Base-by-base conservation (phyloP, 2,888 invertebrate genomes). In the Leptinotarsa juncta region DNA sequence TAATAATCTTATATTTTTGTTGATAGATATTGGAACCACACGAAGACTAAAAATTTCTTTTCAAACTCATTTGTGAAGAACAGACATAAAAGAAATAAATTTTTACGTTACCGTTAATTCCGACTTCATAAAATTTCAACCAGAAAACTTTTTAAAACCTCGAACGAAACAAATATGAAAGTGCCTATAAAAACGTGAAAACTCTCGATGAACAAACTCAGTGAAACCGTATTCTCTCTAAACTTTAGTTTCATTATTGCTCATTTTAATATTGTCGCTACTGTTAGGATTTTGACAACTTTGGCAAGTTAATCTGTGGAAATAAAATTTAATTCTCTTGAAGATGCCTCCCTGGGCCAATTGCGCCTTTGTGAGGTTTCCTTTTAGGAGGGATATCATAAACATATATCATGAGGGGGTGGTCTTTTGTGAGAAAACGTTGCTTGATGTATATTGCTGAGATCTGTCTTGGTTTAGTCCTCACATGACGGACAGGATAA, bases 271-370 rank as follows among this genome's bases (percentile, higher is more conserved):
- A 75, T 76, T 62, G 75, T 73, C 81, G 76, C 78, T 71, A 77
- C 81, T 66, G 82, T 82, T 82, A 82, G 80, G 81, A 83, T 83
- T 82, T 82, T 82, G 83, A 83, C 82, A 82, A 83, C 80, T 82
- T 81, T 78, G 78, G 81, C 80, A 80, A 83, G 81, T 83, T 83
- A 83, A 83, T 82, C 82, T 80, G 79, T 79, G 71, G 81, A 82
- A 82, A 83, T 83, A 83, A 83, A 83, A 83, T 83, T 82, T 83
- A 83, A 83, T 83, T 82, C 81, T 78, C 78, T 77, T 75, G 76
- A 81, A 79, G 81, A 80, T 80, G 79, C 77, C 82, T 79, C 82
- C 48, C 70, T 80, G 81, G 82, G 78, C 76, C 79, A 73, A 79
- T 81, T 80, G 77, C 72, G 78, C 77, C 75, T 79, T 78, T 79